These are phyloP conservation scores for Paradoxurus hermaphroditus DNA, from an alignment of 2,113 vertebrate genomes.

Conservation along the genomic window DNA sequence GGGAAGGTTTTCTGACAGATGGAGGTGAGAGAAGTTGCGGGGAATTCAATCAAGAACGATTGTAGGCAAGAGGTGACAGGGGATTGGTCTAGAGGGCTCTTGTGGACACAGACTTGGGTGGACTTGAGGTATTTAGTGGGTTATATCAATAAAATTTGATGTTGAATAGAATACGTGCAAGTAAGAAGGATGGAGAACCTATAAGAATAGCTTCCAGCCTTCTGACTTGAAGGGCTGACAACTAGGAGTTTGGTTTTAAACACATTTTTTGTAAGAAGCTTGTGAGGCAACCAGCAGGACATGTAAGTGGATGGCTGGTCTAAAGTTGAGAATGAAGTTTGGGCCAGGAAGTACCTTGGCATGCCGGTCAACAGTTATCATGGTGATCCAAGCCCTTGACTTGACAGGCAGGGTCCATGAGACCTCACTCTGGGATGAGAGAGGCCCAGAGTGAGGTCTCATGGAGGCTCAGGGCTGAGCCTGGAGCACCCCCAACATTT, in stretches of 20 bases:
- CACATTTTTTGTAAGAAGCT: background rate
- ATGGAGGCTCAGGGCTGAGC: background rate
- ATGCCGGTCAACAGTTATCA: fast-evolving
- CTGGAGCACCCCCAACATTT: background rate
- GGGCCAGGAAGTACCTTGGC: background rate
- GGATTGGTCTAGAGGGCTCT: background rate
- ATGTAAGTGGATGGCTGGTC: background rate
- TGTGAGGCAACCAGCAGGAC: background rate
- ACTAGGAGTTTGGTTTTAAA: background rate
- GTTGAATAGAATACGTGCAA: background rate
- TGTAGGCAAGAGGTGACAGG: background rate
- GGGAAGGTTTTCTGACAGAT: constrained; percentile 6
- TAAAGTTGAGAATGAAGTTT: background rate
- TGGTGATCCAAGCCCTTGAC: background rate
- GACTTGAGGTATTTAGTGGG: background rate
- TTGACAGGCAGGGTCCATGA: too few relatives aligned
- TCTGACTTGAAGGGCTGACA: background rate
- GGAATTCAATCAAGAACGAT: background rate
- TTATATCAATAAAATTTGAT: background rate
- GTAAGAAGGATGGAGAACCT: background rate
- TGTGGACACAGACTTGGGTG: background rate
- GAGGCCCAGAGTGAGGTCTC: background rate
- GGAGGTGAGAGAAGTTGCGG: background rate
- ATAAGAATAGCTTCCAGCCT: background rate
- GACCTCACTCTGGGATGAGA: too few relatives aligned